phyloP scores from a whole-genome alignment of 1,140 invertebrate genomes.

The Hylaeus volcanicus region DNA sequence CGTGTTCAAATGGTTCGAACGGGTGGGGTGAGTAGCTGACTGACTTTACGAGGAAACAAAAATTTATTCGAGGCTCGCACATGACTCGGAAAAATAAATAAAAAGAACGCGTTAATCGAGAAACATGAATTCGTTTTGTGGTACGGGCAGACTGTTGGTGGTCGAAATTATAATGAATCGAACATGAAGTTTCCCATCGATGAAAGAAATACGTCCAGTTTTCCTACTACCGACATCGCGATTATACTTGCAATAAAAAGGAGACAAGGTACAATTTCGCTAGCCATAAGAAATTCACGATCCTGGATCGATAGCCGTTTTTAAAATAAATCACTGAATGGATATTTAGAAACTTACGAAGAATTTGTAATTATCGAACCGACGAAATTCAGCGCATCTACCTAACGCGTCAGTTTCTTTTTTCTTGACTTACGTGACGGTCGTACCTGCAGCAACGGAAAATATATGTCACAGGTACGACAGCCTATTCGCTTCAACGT shows the following conservation, averaged over 20 bases:
- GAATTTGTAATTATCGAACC: too few relatives aligned
- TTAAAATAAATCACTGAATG: too few relatives aligned
- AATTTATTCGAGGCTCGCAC: not conserved
- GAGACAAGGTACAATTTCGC: too few relatives aligned
- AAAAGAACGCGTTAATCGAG: not conserved
- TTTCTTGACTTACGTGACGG: constrained; percentile 39
- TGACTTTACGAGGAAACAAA: not conserved
- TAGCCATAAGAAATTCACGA: too few relatives aligned
- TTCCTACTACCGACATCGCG: not conserved
- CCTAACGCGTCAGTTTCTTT: not conserved
- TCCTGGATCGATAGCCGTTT: too few relatives aligned
- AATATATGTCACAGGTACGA: constrained; percentile 53
- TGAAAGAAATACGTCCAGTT: constrained; percentile 53
- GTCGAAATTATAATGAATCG: not conserved
- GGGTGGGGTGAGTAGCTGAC: not conserved
- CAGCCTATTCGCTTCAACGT: constrained; percentile 53
- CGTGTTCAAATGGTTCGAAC: not conserved
- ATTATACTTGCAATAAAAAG: too few relatives aligned
- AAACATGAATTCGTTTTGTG: not conserved
- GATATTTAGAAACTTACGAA: too few relatives aligned
- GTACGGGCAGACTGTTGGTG: not conserved
- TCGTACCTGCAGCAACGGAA: constrained; percentile 44
- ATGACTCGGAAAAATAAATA: not conserved
- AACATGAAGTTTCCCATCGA: not conserved
- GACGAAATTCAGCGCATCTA: too few relatives aligned